Evolutionary conservation across 2,113 vertebrate genomes (phyloP).

Genomic region (human): GRCh38 chr4:29422001-29422500

Average conservation of each 20-base stretch:
- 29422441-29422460: fast-evolving
- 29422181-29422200: not conserved
- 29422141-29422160: not conserved
- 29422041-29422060: not conserved
- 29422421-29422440: not conserved
- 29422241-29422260: not conserved
- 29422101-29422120: not conserved
- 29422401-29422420: not conserved
- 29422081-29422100: not conserved
- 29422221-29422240: not conserved
- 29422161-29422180: not conserved
- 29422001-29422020: not conserved
- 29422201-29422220: not conserved
- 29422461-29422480: not conserved
- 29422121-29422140: not conserved
- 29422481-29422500: not conserved
- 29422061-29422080: not conserved
- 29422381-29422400: not conserved
- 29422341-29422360: not conserved
- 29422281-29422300: not conserved
- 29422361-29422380: not conserved
- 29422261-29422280: not conserved
- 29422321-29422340: not conserved
- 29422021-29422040: not conserved
- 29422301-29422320: not conserved